Evolutionary conservation across 2,797 vertebrate genomes (phyloP).

Genomic region (Adrianichthys oophorus): DNA sequence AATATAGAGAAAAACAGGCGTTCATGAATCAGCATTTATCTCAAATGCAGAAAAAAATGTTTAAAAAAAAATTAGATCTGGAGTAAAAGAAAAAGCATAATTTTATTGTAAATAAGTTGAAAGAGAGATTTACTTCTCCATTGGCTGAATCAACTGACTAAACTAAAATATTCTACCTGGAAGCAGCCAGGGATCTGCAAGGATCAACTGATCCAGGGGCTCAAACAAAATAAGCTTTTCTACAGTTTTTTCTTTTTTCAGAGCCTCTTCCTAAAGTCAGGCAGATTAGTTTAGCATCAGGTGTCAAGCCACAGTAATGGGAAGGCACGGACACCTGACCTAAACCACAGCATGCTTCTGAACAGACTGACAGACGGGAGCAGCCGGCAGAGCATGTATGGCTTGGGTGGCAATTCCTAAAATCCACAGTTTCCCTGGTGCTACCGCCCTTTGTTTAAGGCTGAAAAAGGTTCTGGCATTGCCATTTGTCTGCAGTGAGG

Average conservation of each 20-base stretch:
- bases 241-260: slow-evolving; percentile 66
- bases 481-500: no score
- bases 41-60: not conserved
- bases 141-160: no score
- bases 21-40: not conserved
- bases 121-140: no score
- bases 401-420: slow-evolving; percentile 50
- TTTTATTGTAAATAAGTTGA: no score
- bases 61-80: no score
- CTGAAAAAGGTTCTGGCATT: no score
- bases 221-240: slow-evolving; percentile 72
- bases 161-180: slow-evolving; percentile 14
- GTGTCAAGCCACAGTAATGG: slow-evolving; percentile 66
- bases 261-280: slow-evolving; percentile 67
- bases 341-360: slow-evolving; percentile 33
- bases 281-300: slow-evolving; percentile 74
- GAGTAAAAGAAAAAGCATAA: no score
- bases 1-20: not conserved
- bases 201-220: slow-evolving; percentile 54
- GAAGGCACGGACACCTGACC: slow-evolving; percentile 65
- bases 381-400: slow-evolving; percentile 30
- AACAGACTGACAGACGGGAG: slow-evolving; percentile 37
- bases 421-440: slow-evolving; percentile 14
- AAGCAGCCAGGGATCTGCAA: slow-evolving; percentile 44
- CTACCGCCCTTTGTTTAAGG: no score